Conservation (phyloP, 2,797 vertebrate species). For the Hephaestus fuliginosus region DNA sequence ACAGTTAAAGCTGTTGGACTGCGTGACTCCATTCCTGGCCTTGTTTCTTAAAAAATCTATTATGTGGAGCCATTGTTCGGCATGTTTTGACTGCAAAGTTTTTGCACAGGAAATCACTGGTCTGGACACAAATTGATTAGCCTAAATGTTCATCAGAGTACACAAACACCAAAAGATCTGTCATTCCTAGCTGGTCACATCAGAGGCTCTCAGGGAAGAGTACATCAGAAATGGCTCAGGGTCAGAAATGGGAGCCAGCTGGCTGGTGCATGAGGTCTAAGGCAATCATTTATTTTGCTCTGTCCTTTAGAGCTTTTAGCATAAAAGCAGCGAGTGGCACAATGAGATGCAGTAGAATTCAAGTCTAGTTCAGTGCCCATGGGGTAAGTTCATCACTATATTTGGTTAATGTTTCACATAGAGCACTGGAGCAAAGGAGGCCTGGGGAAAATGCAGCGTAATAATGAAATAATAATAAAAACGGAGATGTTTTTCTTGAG, state of each 20-base stretch:
- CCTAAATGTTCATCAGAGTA: constrained; percentile 74
- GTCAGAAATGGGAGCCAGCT: constrained; percentile 69
- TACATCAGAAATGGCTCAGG: constrained; percentile 66
- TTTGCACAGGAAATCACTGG: constrained; percentile 66
- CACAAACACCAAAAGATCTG: constrained; percentile 62
- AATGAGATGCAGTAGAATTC: constrained; percentile 62
- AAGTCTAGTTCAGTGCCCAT: constrained; percentile 53
- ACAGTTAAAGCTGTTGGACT: constrained; percentile 10
- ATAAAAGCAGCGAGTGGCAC: constrained; percentile 67
- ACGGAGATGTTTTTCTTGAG: not conserved
- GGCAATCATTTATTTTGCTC: constrained; percentile 64
- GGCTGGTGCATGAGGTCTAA: constrained; percentile 59
- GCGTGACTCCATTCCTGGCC: constrained; percentile 1
- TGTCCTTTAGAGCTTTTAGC: constrained; percentile 73
- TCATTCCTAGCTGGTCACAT: constrained; percentile 55
- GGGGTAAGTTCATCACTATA: constrained; percentile 63
- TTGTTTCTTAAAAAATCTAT: constrained; percentile 42
- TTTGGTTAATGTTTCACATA: constrained; percentile 64
- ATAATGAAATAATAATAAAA: constrained; percentile 33
- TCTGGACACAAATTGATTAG: constrained; percentile 75
- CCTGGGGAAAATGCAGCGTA: constrained; percentile 2
- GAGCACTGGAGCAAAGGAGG: constrained; percentile 29
- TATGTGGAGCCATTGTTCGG: constrained; percentile 38
- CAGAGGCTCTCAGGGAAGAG: constrained; percentile 52
- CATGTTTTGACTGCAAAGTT: constrained; percentile 62